Base-by-base conservation (phyloP, 2,888 invertebrate genomes). In the Blomia tropicalis region DNA sequence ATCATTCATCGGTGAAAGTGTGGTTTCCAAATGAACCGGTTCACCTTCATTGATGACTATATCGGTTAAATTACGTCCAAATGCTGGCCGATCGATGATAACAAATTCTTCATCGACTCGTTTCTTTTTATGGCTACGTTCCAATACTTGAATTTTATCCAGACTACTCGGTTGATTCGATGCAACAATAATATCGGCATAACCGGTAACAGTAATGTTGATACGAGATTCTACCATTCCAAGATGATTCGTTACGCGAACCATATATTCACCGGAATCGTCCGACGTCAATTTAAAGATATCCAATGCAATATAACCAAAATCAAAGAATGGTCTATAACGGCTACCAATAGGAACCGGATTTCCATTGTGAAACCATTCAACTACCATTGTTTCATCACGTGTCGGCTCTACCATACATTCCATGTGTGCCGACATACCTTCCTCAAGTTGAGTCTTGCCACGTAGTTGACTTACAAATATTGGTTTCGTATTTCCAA, bases 251-350 rank as follows among this genome's bases (percentile, higher is more conserved):
- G 85, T 84, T 22, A 95, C 93, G 64, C 89, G 80, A 72, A 92
- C 90, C 3, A 91, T 92, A 74, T 96, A 98, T 25, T 84, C 81
- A 58, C 89, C 93, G 47, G 73, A 73, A 75, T 98, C 96, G 78
- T 96, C 95, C 61, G 92, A 88, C 72, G 93, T 93, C 62, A 93
- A 78, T 73, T 93, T 93, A 68, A 93, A 83, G 66, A 98, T 88
- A 72, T 96, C 96, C 66, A 99, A 79, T 19, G 95, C 93, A 23
- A 96, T 95, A 72, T 93, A 96, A 43, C 96, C 96, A 75, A 98
- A 96, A 75, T 98, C 96, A 73, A 95, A 92, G 72, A 92, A 89
- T 64, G 93, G 92, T 70, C 91, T 82, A 79, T 92, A 95, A 71
- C 93, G 82, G 73, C 91, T 91, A 56, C 93, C 93, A 47, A 87